These are phyloP conservation scores for Oreochromis aureus DNA, from an alignment of 2,113 vertebrate genomes.

Conservation along the genomic window DNA sequence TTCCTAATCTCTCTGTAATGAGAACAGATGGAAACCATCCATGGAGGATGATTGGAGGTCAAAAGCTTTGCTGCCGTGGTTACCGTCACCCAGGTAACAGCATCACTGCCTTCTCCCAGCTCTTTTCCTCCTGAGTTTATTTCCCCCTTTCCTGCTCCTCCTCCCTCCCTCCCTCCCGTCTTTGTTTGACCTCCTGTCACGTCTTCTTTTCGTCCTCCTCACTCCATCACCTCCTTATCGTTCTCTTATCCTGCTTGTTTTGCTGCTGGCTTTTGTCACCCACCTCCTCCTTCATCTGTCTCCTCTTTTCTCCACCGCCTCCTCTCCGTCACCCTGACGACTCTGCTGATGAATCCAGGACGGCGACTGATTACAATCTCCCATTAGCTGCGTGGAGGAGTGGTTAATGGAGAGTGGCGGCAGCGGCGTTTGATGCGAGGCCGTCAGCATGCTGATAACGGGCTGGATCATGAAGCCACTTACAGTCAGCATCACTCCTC, in stretches of 20 bases:
- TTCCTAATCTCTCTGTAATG: neutral
- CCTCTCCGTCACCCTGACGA: neutral
- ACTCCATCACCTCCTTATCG: neutral
- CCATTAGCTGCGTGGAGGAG: neutral
- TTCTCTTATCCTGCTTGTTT: neutral
- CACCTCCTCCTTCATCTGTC: neutral
- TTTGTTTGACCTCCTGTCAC: neutral
- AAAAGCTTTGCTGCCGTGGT: constrained; percentile 27
- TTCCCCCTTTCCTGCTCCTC: neutral
- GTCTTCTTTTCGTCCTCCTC: rapidly evolving
- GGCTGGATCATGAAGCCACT: neutral
- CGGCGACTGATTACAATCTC: neutral
- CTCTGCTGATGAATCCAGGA: neutral
- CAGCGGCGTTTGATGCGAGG: neutral
- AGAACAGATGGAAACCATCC: constrained; percentile 27
- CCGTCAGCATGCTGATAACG: neutral
- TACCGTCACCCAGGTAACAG: constrained; percentile 40
- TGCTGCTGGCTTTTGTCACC: neutral
- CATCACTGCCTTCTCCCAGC: neutral
- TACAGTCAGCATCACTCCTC: neutral
- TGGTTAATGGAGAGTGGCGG: neutral
- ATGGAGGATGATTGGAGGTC: constrained; percentile 26
- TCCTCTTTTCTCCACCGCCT: neutral
- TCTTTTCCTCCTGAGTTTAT: neutral
- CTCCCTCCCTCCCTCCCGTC: neutral